phyloP scores from a whole-genome alignment of 2,113 vertebrate genomes.

The Coptodon rendalli region DNA sequence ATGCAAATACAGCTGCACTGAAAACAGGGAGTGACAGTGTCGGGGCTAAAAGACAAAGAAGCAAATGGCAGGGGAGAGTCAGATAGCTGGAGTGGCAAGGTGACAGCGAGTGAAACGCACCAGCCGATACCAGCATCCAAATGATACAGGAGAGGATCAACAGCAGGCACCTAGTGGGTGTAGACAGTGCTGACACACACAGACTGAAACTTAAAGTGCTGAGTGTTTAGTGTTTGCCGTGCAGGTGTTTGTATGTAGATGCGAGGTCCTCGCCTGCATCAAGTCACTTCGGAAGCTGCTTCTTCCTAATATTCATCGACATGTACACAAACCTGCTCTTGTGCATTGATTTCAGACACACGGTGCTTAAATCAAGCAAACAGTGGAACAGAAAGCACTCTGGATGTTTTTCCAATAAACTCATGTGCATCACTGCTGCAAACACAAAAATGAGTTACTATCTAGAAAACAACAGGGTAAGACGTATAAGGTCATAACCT shows the following conservation, averaged over 20 bases:
- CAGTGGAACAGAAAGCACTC: not conserved
- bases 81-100: not conserved
- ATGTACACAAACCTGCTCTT: not conserved
- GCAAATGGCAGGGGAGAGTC: not conserved
- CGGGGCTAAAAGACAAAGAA: not conserved
- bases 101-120: not conserved
- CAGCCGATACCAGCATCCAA: constrained; percentile 9
- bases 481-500: not conserved
- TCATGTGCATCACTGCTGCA: not conserved
- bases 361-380: not conserved
- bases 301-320: not conserved
- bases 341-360: not conserved
- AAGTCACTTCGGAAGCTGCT: not conserved
- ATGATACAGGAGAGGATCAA: not conserved
- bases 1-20: constrained; percentile 5
- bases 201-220: not conserved
- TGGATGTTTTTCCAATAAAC: not conserved
- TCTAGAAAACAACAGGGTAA: not conserved
- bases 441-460: not conserved
- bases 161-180: not conserved
- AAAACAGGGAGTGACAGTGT: constrained; percentile 7
- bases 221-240: not conserved
- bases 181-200: not conserved
- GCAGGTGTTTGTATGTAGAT: not conserved
- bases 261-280: not conserved